phyloP scores from a whole-genome alignment of 2,113 vertebrate genomes.

The Oreochromis niloticus region DNA sequence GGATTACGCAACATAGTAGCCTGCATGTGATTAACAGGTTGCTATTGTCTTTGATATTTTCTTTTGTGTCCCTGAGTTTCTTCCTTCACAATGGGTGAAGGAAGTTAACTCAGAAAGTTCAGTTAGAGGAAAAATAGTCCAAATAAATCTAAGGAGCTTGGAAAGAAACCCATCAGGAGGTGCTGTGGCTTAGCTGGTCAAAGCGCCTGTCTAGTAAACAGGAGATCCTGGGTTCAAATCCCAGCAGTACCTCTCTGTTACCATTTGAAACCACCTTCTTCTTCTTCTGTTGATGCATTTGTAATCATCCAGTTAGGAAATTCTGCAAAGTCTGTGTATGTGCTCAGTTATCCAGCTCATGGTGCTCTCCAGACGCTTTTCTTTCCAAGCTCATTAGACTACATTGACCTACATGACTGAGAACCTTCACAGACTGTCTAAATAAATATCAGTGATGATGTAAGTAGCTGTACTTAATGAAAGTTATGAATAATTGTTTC shows the following conservation, averaged over 20 bases:
- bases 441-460: too few species aligned
- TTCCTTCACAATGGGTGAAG: too few species aligned
- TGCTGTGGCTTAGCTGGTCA: neutral
- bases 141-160: neutral
- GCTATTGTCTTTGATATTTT: too few species aligned
- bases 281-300: neutral
- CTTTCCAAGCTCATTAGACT: neutral
- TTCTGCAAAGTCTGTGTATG: neutral
- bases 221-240: neutral
- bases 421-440: too few species aligned
- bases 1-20: too few species aligned
- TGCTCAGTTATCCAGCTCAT: neutral
- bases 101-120: too few species aligned
- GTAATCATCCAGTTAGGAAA: neutral
- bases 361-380: neutral
- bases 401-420: neutral
- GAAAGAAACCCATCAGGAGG: rapidly evolving
- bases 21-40: too few species aligned
- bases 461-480: too few species aligned
- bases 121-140: too few species aligned
- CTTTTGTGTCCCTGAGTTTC: too few species aligned
- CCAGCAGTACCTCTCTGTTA: neutral
- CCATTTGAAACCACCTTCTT: neutral
- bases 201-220: neutral
- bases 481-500: too few species aligned